A percentile compares a stretch with the other conserved stretches of the same genome.
Evolutionary conservation across 2,888 invertebrate genomes (phyloP).

Genomic region (Hetaerina titia): DNA sequence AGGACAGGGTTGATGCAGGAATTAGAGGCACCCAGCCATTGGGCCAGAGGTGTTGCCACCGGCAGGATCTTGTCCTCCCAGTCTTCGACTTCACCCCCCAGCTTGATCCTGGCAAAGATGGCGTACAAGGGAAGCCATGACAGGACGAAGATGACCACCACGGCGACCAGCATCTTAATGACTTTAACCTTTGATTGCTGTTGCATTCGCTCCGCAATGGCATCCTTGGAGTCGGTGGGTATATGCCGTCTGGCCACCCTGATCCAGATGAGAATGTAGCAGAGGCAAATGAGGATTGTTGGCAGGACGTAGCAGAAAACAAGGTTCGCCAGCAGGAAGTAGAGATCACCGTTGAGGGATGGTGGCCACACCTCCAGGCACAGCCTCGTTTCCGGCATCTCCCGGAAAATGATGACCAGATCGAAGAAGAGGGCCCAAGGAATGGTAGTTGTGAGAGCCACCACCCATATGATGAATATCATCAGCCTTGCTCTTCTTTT

Average conservation of each 20-base stretch:
- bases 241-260: conserved; percentile 90
- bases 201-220: conserved; percentile 94
- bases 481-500: conserved; percentile 91
- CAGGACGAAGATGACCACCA: conserved; percentile 94
- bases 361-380: conserved; percentile 94
- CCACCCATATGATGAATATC: conserved; percentile 94
- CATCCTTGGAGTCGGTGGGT: conserved; percentile 94
- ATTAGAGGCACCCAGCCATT: conserved; percentile 95
- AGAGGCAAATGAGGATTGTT: conserved; percentile 93
- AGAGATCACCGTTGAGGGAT: conserved; percentile 88
- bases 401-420: conserved; percentile 85
- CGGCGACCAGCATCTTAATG: conserved; percentile 95
- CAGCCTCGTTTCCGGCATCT: conserved; percentile 86
- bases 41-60: conserved; percentile 91
- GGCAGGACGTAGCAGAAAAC: conserved; percentile 94
- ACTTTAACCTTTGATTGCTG: conserved; percentile 97
- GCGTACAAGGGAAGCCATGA: conserved; percentile 96
- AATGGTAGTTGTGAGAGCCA: conserved; percentile 89
- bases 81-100: conserved; percentile 86
- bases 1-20: conserved; percentile 97
- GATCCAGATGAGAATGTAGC: conserved; percentile 95
- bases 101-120: conserved; percentile 92
- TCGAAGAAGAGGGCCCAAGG: conserved; percentile 96
- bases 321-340: conserved; percentile 93
- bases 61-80: conserved; percentile 88